Evolutionary conservation across 2,797 vertebrate species (phyloP), one percentile per base, ranked within the genome.

Genomic region (Chloroceryle inda): DNA sequence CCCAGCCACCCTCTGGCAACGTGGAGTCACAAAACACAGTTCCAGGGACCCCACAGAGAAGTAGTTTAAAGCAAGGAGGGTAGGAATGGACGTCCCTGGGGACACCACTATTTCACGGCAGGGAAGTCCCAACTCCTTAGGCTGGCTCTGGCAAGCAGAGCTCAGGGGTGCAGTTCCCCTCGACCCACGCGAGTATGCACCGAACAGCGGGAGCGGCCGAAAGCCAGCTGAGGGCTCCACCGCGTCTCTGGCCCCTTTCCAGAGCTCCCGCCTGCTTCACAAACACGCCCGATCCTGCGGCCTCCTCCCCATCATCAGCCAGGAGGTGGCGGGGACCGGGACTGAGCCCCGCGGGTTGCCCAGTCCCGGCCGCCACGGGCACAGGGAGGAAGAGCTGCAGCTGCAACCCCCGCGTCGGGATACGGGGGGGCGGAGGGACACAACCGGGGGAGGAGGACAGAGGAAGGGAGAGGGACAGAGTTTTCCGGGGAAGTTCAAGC

Each of bases 321-420:
- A 5, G 35, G 38, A 45, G 11, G 31, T 9, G 55, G 8, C 7
- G 16, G 38, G 47, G 35, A 67, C 10, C 3, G 10, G 8, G 29
- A 7, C 59, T 4, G 11, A 50, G 5, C 55, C 35, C 37, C 5
- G 15, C 5, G 2, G 13, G 29, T 58, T 50, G 26, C 40, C 53
- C 62, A 29, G 10, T 4, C 35, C 47, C 8, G 10, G 37, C 38
- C 3, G 5, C 68, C 2, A 9, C 2, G 3, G 50, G 0, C 3
- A 2, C 27, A 10, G 7, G 13, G 8, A 23, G 16, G 5, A 66
- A 72, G 24, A 64, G 20, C 50, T 5, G 37, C 42, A 18, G 31
- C 59, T 38, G 9, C 27, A 17, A 1, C 4, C 2, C 1, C 35
- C 55, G 45, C 3, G 9, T 3, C 3, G 38, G 0, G 15, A 6